Base-by-base conservation (phyloP, 2,797 vertebrate genomes). In the Etheostoma nigrum region DNA sequence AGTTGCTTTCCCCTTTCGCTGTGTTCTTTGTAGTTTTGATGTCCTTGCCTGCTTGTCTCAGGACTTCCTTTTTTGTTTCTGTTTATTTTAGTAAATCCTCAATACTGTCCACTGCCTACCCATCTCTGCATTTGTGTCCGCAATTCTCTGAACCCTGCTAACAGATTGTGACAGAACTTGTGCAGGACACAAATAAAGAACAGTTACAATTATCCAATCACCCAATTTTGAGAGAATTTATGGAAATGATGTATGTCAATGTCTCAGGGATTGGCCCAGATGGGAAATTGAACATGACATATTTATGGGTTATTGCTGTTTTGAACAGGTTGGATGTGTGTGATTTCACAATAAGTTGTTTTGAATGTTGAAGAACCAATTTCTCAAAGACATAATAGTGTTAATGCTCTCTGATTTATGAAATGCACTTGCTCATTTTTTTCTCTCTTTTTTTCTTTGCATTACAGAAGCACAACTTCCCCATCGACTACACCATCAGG, bases 401-500 rank as follows among this genome's bases (percentile, higher is more conserved):
- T 49, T 25, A 40, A 10, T 44, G 19, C 61, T 68, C 15, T 48
- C 27, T 51, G 23, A 12, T 42, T 52, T 21, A 44, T 57, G 27
- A 69, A 48, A 47, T 19, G 2, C 13, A 7, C 12, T 6, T 16
- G 6, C 9, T 60, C 1, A 33, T 16, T 61, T 1, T 58, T 12
- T 59, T 74, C 5, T 42, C 10, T 73, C 6, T 61, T 0, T 55
- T 19, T 76, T 16, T 53, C 23, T 85, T 30, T 89, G 12, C 44
- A 6, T 88, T 88, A 66, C 89, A 96, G 95, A 95, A 93, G 67
- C 93, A 94, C 66, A 92, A 95, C 87, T 95, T 96, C 67, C 95
- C 95, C 61, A 94, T 96, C 40, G 93, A 94, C 83, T 96, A 95
- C 80, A 94, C 93, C 78, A 89, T 96, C 69, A 89, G 62, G 55